Conservation (phyloP, 2,797 vertebrate species). For the Arctocebus calabarensis region DNA sequence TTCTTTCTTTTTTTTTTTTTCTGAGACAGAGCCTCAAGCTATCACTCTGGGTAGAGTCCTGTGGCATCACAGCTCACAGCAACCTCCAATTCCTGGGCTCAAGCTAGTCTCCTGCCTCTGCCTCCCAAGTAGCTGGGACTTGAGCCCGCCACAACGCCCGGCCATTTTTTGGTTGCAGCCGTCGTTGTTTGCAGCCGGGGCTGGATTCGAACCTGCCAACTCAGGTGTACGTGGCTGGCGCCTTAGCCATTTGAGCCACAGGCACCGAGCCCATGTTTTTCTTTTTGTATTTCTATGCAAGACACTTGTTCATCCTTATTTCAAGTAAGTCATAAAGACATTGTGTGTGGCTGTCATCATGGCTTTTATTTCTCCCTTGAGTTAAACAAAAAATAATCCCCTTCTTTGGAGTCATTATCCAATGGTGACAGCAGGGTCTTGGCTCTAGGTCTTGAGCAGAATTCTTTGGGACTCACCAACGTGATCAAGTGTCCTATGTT, state of each 20-base stretch:
- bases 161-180: too few relatives aligned
- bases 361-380: conserved; percentile 13
- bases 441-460: neutral
- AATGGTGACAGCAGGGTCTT: neutral
- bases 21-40: too few relatives aligned
- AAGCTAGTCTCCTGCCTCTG: too few relatives aligned
- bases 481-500: neutral
- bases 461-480: neutral
- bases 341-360: neutral
- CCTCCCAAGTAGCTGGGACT: too few relatives aligned
- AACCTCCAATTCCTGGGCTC: too few relatives aligned
- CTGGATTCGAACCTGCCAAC: too few relatives aligned
- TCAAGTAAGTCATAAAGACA: neutral
- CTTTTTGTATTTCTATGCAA: neutral
- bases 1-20: neutral
- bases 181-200: too few relatives aligned
- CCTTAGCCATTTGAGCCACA: too few relatives aligned
- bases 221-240: too few relatives aligned
- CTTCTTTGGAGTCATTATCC: neutral
- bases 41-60: too few relatives aligned
- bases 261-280: neutral
- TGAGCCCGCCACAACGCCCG: too few relatives aligned
- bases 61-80: too few relatives aligned
- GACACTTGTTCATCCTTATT: neutral
- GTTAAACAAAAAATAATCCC: neutral